Conservation (phyloP, 2,888 invertebrate species). For the Onchidella celtica region DNA sequence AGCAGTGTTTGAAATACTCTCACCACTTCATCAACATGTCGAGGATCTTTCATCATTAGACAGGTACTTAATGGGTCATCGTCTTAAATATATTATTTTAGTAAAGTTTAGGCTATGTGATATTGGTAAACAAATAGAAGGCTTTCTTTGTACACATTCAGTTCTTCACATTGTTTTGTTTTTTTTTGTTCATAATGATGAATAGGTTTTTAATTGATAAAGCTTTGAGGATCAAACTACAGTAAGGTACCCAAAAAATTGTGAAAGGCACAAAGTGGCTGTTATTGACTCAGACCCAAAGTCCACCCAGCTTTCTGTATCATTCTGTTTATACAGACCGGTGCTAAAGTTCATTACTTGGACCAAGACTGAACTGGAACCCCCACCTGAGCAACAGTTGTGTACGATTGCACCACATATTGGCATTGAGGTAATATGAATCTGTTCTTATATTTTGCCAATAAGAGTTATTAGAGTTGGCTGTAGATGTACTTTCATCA, state of each 20-base stretch:
- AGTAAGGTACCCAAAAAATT: no score
- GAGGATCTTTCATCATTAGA: slow-evolving; percentile 78
- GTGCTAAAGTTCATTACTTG: slow-evolving; percentile 76
- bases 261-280: no score
- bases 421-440: slow-evolving; percentile 73
- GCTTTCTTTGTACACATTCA: no score
- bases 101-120: no score
- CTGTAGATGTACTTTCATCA: no score
- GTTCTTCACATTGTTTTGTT: not conserved
- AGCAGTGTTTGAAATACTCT: slow-evolving; percentile 80
- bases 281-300: not conserved
- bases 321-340: no score
- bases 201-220: no score
- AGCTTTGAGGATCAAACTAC: no score
- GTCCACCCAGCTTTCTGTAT: no score
- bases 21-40: slow-evolving; percentile 80
- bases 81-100: not conserved
- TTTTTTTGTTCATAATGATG: not conserved
- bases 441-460: no score
- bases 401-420: slow-evolving; percentile 75
- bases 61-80: slow-evolving; percentile 60
- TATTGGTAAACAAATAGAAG: no score
- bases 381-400: slow-evolving; percentile 59
- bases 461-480: no score
- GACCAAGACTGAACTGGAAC: slow-evolving; percentile 73